Conservation (phyloP, 1,140 invertebrate genomes). For the Caenorhabditis inopinata region DNA sequence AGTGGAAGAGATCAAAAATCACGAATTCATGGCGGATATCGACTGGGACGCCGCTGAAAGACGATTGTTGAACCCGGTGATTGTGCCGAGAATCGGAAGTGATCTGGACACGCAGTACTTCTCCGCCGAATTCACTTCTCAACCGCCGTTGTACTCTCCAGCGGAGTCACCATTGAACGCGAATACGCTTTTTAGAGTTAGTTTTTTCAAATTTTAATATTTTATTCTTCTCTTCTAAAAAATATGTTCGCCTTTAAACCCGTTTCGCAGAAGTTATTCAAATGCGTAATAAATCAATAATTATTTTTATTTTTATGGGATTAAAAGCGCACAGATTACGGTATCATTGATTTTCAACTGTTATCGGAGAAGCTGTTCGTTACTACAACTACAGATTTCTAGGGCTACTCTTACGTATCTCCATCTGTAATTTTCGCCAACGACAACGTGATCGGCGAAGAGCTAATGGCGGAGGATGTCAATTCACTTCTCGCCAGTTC, state of each 20-base stretch:
- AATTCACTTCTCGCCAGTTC: conserved; percentile 71
- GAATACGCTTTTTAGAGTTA: conserved; percentile 81
- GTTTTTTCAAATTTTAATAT: conserved; percentile 36
- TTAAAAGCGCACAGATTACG: no score
- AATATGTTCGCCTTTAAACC: no score
- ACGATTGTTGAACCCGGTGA: conserved; percentile 79
- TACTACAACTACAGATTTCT: conserved; percentile 57
- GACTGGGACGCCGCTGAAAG: conserved; percentile 78
- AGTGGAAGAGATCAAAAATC: conserved; percentile 79
- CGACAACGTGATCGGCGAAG: conserved; percentile 79
- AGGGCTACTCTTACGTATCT: conserved; percentile 91
- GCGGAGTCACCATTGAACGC: conserved; percentile 76
- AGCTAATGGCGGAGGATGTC: conserved; percentile 55
- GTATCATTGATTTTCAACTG: no score
- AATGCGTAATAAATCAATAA: no score
- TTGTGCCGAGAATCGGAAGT: conserved; percentile 73
- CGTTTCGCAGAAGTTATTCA: no score
- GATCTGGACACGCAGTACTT: conserved; percentile 88
- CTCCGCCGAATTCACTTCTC: conserved; percentile 89
- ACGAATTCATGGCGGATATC: conserved; percentile 79
- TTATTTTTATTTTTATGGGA: no score
- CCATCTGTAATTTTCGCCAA: conserved; percentile 82
- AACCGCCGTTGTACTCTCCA: conserved; percentile 85
- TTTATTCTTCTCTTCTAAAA: no score
- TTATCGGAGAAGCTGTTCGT: no score